A percentile compares a stretch with the other conserved stretches of the same genome.
Evolutionary conservation across 1,140 invertebrate genomes (phyloP).

Genomic region (Temnothorax curvispinosus): DNA sequence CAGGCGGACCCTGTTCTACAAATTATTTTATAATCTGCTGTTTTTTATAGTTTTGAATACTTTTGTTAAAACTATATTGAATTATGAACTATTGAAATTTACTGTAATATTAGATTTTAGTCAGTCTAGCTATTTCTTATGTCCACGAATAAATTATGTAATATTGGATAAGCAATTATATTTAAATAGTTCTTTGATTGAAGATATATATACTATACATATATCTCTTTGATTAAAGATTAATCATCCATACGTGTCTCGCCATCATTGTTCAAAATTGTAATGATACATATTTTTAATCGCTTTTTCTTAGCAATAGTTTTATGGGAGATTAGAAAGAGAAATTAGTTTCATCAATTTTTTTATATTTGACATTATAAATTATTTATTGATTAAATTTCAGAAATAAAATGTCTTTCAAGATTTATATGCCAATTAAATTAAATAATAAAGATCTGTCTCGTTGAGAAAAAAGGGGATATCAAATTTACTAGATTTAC

Average conservation of each 20-base stretch:
- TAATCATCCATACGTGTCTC: not conserved
- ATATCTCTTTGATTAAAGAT: not conserved
- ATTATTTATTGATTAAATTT: not conserved
- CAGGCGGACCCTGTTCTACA: not conserved
- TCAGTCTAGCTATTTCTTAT: slow-evolving; percentile 24
- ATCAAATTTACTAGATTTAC: not conserved
- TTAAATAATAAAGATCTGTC: not conserved
- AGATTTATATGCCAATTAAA: not conserved
- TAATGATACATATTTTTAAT: not conserved
- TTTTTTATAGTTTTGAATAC: not conserved
- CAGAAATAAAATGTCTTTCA: slow-evolving; percentile 12
- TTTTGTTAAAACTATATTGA: too few relatives aligned
- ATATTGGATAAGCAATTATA: not conserved
- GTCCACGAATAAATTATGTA: not conserved
- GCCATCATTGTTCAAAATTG: not conserved
- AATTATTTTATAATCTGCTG: not conserved
- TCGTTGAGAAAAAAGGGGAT: not conserved
- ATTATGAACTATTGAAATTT: not conserved
- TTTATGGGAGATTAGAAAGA: not conserved
- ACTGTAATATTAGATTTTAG: slow-evolving; percentile 12
- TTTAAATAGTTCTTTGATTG: not conserved
- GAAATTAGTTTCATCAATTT: slow-evolving; percentile 1
- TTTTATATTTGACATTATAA: not conserved
- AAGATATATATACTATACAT: not conserved
- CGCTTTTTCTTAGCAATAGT: not conserved